These are phyloP conservation scores for Hormaphis cornu DNA, from an alignment of 1,140 invertebrate genomes.

Conservation along the genomic window DNA sequence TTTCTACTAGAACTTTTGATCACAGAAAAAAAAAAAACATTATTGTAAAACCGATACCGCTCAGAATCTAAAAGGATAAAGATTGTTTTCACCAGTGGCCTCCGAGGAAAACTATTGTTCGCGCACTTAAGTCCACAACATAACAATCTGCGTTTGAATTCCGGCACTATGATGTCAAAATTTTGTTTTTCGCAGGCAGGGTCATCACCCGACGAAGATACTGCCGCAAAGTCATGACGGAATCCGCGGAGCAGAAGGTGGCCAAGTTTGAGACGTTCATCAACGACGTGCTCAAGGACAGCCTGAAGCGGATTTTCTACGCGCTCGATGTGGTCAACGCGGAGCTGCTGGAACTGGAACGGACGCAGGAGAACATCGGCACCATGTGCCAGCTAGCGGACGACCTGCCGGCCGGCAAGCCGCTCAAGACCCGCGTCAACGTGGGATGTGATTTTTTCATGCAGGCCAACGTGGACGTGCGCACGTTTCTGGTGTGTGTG, in stretches of 20 bases:
- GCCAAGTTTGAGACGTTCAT: slow-evolving; percentile 50
- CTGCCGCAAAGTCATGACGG: neutral
- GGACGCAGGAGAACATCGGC: slow-evolving; percentile 47
- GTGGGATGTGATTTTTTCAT: slow-evolving; percentile 67
- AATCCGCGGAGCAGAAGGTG: slow-evolving; percentile 37
- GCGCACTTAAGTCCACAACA: too few species aligned
- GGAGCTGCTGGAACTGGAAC: slow-evolving; percentile 64
- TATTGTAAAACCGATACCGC: too few species aligned
- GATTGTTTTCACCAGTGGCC: too few species aligned
- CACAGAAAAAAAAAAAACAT: too few species aligned
- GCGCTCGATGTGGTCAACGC: slow-evolving; percentile 52
- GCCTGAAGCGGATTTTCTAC: slow-evolving; percentile 50
- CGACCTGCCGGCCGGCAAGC: slow-evolving; percentile 38
- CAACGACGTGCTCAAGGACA: slow-evolving; percentile 57
- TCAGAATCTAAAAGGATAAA: too few species aligned
- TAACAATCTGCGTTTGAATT: too few species aligned
- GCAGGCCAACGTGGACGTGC: slow-evolving; percentile 60
- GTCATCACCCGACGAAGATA: neutral
- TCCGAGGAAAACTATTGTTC: too few species aligned
- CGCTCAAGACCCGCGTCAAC: slow-evolving; percentile 70
- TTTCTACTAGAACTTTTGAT: too few species aligned
- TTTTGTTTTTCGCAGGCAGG: too few species aligned
- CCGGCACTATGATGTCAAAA: too few species aligned
- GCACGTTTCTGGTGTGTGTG: slow-evolving; percentile 59
- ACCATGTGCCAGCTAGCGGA: slow-evolving; percentile 39